These are phyloP conservation scores for Apantesis nais DNA, from an alignment of 2,888 invertebrate species.

Conservation along the genomic window DNA sequence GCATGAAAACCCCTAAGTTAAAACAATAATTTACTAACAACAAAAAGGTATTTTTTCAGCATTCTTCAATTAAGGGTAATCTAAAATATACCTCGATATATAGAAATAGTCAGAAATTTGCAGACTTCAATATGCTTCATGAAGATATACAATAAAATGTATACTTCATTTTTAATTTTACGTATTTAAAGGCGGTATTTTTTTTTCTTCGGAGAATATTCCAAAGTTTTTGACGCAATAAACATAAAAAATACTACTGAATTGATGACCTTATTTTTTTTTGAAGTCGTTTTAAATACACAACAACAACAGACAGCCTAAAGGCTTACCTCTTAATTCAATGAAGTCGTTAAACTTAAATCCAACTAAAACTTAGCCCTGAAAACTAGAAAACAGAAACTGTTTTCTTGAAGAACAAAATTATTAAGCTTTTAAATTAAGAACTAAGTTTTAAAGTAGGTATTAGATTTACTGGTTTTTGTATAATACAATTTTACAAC, in stretches of 20 bases:
- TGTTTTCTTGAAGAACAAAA: slow-evolving; percentile 9
- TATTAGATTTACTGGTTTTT: too few relatives aligned
- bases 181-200: too few relatives aligned
- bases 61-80: not conserved
- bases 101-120: too few relatives aligned
- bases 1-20: not conserved
- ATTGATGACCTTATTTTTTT: not conserved
- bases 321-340: slow-evolving; percentile 13
- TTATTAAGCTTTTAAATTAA: slow-evolving; percentile 6
- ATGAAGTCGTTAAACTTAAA: slow-evolving; percentile 8
- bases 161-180: too few relatives aligned
- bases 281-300: not conserved
- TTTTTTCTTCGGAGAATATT: too few relatives aligned
- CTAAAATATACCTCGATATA: not conserved
- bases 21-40: not conserved
- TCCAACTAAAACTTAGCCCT: slow-evolving; percentile 5
- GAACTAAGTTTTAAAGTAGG: not conserved
- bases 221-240: not conserved
- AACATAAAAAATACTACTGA: not conserved
- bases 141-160: too few relatives aligned
- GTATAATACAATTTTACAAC: not conserved
- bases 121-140: too few relatives aligned
- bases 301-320: not conserved
- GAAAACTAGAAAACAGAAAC: slow-evolving; percentile 13
- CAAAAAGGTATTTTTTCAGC: not conserved